A percentile compares a stretch with the other conserved stretches of the same genome.
Conservation (phyloP, 2,888 invertebrate genomes). For the Rhamnusium bicolor region DNA sequence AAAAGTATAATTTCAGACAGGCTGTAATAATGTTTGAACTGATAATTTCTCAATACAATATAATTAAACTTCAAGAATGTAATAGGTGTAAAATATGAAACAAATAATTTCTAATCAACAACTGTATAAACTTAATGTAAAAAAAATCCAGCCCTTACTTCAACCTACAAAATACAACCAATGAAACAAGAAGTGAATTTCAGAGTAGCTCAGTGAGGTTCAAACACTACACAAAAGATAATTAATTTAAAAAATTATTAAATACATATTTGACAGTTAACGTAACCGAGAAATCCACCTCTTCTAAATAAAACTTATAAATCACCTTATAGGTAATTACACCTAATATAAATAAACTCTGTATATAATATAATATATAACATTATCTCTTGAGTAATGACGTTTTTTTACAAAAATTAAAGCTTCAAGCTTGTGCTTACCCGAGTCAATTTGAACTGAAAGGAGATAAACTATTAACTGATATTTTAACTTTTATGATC, state of each 20-base stretch:
- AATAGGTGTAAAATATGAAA: not conserved
- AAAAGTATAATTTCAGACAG: no score
- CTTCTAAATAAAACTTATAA: slow-evolving; percentile 12
- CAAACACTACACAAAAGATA: not conserved
- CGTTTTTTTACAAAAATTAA: slow-evolving; percentile 49
- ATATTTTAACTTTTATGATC: slow-evolving; percentile 31
- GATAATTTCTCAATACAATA: not conserved
- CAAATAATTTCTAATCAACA: not conserved
- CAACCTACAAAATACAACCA: slow-evolving; percentile 16
- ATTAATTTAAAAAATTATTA: not conserved
- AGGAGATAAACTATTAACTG: slow-evolving; percentile 37
- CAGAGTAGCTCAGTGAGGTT: not conserved
- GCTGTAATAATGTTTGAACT: not conserved
- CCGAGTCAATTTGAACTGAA: slow-evolving; percentile 50
- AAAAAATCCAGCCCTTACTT: slow-evolving; percentile 23
- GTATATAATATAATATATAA: slow-evolving; percentile 41
- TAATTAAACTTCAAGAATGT: not conserved
- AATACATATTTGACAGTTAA: not conserved
- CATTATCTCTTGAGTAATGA: slow-evolving; percentile 45
- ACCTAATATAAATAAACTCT: slow-evolving; percentile 48
- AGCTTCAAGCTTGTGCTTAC: slow-evolving; percentile 51
- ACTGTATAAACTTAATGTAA: not conserved
- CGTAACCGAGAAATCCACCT: slow-evolving; percentile 17
- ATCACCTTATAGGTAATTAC: slow-evolving; percentile 32
- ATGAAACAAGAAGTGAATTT: slow-evolving; percentile 20